phyloP scores from a whole-genome alignment of 2,797 vertebrate species.

The Crocodylus rhombifer region DNA sequence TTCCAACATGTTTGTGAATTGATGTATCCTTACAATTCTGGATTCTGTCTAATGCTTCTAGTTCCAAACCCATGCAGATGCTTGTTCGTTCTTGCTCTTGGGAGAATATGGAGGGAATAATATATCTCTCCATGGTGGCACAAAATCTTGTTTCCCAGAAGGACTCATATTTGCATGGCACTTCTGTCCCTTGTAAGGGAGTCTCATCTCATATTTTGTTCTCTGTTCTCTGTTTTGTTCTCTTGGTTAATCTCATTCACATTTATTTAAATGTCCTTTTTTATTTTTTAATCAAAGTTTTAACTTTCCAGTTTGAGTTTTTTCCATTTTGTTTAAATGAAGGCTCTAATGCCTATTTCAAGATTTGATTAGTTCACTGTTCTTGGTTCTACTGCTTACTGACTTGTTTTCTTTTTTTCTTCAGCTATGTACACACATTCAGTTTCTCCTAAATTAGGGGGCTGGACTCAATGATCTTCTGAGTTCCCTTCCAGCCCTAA shows the following conservation, averaged over 20 bases:
- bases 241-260: background rate
- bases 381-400: background rate
- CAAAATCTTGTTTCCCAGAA: background rate
- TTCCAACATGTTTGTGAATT: background rate
- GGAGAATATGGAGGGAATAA: background rate
- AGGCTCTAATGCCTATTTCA: background rate
- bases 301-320: background rate
- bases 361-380: background rate
- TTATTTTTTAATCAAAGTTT: background rate
- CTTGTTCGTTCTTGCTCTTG: background rate
- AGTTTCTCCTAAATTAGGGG: too few species aligned
- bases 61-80: background rate
- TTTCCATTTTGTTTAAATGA: background rate
- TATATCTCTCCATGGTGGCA: background rate
- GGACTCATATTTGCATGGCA: background rate
- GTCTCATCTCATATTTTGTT: background rate
- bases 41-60: background rate
- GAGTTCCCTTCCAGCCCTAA: too few species aligned
- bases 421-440: too few species aligned
- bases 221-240: background rate
- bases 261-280: background rate
- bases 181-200: background rate
- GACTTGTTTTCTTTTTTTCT: too few species aligned
- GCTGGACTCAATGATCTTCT: too few species aligned
- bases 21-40: background rate